Base-by-base conservation (phyloP, 2,888 invertebrate species). In the Entomobrya multifasciata region DNA sequence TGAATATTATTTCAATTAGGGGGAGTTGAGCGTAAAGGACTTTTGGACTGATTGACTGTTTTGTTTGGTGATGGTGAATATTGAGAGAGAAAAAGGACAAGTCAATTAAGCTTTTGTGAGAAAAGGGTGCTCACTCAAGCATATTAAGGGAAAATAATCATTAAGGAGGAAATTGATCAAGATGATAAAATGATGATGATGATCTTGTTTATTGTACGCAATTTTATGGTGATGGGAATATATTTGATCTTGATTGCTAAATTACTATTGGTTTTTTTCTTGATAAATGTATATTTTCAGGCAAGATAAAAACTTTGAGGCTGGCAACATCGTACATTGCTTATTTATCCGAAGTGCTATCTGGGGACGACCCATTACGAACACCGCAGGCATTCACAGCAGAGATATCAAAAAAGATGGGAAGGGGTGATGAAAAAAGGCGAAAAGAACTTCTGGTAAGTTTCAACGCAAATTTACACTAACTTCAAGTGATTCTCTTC, bases 301-400 rank as follows among this genome's bases (percentile, higher is more conserved):
- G 91, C 86, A 95, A 97, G 95, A 98, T 98, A 91, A 99, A 99
- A 93, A 99, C 98, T 0, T 94, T 99, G 36, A 94, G 98, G 87
- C 93, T 99, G 91, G 98, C 98, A 0, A 98, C 97, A 0, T 96
- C 96, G 0, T 98, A 98, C 93, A 98, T 98, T 91, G 96, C 96
- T 5, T 98, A 98, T 93, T 94, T 99, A 82, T 97, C 97, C 93
- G 96, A 96, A 90, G 96, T 98, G 0, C 93, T 99, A 91, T 96
- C 97, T 92, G 96, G 96, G 82, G 97, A 97, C 92, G 97, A 96
- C 70, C 93, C 94, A 22, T 95, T 96, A 0, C 88, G 92, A 62
- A 95, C 95, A 0, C 95, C 95, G 11, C 92, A 92, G 67, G 97
- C 96, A 0, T 98, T 98, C 93, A 94, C 97, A 79, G 98, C 97